These are phyloP conservation scores for Sepioteuthis lessoniana DNA, from an alignment of 2,888 invertebrate species.

Conservation along the genomic window DNA sequence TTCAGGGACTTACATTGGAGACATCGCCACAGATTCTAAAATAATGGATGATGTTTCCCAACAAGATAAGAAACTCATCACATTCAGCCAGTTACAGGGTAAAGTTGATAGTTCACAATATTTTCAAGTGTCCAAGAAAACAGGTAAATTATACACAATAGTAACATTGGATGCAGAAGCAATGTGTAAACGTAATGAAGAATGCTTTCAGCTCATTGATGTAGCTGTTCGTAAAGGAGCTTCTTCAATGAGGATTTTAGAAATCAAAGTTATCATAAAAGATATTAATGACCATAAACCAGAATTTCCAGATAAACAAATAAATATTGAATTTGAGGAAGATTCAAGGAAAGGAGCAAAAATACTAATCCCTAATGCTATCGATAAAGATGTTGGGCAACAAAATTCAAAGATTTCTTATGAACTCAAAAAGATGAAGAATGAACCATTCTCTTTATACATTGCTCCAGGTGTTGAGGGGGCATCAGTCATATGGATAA, in stretches of 20 bases:
- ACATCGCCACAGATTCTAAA: not conserved
- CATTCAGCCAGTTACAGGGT: not conserved
- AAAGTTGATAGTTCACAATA: constrained; percentile 20
- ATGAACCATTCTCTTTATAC: not conserved
- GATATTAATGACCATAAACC: not conserved
- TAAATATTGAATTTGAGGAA: not conserved
- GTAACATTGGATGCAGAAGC: not conserved
- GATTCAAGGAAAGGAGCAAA: not conserved
- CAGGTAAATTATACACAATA: not conserved
- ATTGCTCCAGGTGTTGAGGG: not conserved
- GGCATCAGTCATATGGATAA: not conserved
- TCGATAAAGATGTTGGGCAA: not conserved
- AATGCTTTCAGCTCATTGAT: not conserved
- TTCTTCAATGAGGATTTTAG: constrained; percentile 8
- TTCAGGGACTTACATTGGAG: not conserved
- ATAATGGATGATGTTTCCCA: not conserved
- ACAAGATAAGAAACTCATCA: not conserved
- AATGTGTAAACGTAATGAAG: not conserved
- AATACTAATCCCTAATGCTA: not conserved
- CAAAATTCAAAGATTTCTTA: not conserved
- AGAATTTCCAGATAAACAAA: not conserved
- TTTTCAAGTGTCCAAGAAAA: not conserved
- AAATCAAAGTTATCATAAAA: not conserved
- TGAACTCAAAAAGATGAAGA: not conserved
- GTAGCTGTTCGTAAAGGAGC: not conserved